Evolutionary conservation across 92 coral and sea anemone genomes (phyloP).

Genomic region (Meandrina meandrites): DNA sequence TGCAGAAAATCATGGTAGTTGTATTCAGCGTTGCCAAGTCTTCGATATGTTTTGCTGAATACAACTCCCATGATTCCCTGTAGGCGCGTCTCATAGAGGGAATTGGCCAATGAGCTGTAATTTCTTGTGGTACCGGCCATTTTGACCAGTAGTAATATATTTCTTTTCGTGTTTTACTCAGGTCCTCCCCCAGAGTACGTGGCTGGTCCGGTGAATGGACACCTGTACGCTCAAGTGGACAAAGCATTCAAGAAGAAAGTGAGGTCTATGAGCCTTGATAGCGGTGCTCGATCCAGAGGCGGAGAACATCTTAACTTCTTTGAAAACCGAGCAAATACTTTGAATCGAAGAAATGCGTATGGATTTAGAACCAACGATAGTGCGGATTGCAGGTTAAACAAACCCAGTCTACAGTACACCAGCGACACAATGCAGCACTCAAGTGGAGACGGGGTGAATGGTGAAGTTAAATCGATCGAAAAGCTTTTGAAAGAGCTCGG

Average conservation of each 20-base stretch:
- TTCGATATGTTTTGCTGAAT: too few species aligned
- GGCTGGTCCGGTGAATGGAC: conserved; percentile 96
- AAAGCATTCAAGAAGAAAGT: conserved; percentile 84
- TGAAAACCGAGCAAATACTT: conserved; percentile 58
- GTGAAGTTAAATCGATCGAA: conserved; percentile 83
- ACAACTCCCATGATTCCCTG: too few species aligned
- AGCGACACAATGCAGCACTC: conserved; percentile 51
- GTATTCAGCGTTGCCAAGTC: too few species aligned
- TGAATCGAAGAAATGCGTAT: conserved; percentile 48
- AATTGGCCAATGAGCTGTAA: neutral
- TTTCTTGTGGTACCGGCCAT: neutral
- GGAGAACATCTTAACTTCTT: conserved; percentile 59
- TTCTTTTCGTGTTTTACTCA: neutral
- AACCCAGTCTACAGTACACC: conserved; percentile 51
- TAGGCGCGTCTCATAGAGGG: too few species aligned
- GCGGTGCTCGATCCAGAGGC: conserved; percentile 60
- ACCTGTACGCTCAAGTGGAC: conserved; percentile 95
- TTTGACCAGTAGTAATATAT: neutral
- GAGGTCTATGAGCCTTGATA: conserved; percentile 78
- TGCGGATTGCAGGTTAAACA: conserved; percentile 22
- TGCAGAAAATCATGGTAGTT: too few species aligned
- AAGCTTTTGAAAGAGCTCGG: conserved; percentile 81
- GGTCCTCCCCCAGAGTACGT: conserved; percentile 81
- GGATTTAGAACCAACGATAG: conserved; percentile 27
- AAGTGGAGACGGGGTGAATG: conserved; percentile 59